Evolutionary conservation across 2,888 invertebrate genomes (phyloP).

Genomic region (Bembecia ichneumoniformis): DNA sequence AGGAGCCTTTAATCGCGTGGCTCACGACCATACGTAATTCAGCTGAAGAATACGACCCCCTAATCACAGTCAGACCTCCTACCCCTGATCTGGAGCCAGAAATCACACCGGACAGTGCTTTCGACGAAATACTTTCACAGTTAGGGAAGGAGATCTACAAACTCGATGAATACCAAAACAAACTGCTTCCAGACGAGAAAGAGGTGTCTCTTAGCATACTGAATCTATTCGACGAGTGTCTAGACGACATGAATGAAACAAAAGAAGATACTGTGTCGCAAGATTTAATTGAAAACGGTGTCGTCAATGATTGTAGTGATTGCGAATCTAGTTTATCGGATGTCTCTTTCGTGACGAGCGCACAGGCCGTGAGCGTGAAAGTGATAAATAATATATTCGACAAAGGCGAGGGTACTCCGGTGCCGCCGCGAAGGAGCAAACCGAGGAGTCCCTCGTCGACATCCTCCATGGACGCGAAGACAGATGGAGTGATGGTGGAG

Average conservation of each 20-base stretch:
- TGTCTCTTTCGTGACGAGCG: constrained; percentile 45
- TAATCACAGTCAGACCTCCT: constrained; percentile 35
- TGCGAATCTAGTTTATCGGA: constrained; percentile 42
- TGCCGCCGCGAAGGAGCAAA: constrained; percentile 40
- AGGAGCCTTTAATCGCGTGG: constrained; percentile 58
- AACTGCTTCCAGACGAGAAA: constrained; percentile 36
- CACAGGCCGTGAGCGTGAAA: constrained; percentile 31
- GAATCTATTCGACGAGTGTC: constrained; percentile 62
- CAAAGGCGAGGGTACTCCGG: constrained; percentile 35
- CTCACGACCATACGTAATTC: constrained; percentile 44
- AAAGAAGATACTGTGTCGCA: neutral
- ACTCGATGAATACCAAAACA: constrained; percentile 56
- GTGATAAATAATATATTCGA: constrained; percentile 29
- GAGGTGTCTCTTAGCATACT: constrained; percentile 57
- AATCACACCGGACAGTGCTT: constrained; percentile 44
- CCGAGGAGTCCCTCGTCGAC: constrained; percentile 35
- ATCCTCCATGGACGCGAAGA: constrained; percentile 28
- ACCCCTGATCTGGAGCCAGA: constrained; percentile 24
- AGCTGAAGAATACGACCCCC: constrained; percentile 61
- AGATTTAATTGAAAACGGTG: constrained; percentile 9
- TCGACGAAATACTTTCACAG: constrained; percentile 62
- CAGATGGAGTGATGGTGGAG: constrained; percentile 18
- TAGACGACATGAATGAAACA: constrained; percentile 38
- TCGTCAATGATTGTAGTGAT: constrained; percentile 34
- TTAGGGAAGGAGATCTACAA: constrained; percentile 64